These are phyloP conservation scores for Amphibalanus amphitrite DNA, from an alignment of 1,140 invertebrate genomes.

Conservation along the genomic window DNA sequence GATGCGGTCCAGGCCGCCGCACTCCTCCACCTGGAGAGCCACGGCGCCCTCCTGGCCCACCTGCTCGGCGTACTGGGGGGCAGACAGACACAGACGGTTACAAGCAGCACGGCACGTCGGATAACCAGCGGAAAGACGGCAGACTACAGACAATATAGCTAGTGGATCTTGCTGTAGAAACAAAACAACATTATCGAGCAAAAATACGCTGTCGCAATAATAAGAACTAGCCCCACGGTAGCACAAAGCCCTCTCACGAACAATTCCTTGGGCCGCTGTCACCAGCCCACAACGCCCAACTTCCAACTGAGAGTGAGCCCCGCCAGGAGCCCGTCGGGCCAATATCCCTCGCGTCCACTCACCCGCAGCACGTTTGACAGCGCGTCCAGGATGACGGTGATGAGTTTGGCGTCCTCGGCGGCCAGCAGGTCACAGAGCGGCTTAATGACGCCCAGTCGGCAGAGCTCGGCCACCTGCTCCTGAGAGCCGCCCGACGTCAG, in stretches of 20 bases:
- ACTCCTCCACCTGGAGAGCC: conserved; percentile 37
- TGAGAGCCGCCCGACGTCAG: conserved; percentile 52
- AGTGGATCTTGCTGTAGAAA: neutral
- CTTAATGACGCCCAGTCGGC: conserved; percentile 34
- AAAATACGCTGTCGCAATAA: no score
- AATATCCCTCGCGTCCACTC: neutral
- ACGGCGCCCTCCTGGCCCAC: conserved; percentile 16
- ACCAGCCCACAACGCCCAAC: no score
- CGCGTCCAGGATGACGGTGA: conserved; percentile 43
- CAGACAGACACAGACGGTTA: neutral
- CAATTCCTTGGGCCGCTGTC: no score
- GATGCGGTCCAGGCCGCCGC: conserved; percentile 50
- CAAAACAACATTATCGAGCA: no score
- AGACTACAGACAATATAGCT: no score
- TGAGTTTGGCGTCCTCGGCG: conserved; percentile 37
- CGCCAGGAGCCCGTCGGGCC: no score
- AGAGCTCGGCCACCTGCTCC: conserved; percentile 45
- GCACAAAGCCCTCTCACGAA: no score
- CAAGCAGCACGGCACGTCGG: conserved; percentile 3
- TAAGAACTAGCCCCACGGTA: no score
- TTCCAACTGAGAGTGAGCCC: no score
- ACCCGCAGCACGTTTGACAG: conserved; percentile 40
- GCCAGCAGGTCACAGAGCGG: conserved; percentile 35
- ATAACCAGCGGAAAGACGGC: neutral
- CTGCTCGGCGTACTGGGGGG: neutral